A percentile compares a stretch with the other conserved stretches of the same genome.
Conservation (phyloP, 2,888 invertebrate genomes). For the Pimpla rufipes region DNA sequence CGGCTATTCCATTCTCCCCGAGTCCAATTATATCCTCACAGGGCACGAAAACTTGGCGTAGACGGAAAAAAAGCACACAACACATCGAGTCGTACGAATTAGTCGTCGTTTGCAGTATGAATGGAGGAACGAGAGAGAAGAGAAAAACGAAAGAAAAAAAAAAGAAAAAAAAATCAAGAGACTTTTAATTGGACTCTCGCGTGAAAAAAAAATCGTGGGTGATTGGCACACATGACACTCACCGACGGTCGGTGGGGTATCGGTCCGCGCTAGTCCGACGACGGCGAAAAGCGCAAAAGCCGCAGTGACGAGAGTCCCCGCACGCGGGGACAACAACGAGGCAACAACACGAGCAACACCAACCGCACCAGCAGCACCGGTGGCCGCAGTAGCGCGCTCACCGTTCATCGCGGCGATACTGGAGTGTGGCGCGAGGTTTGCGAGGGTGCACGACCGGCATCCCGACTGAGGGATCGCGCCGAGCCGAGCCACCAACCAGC, state of each 20-base stretch:
- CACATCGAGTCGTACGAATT: too few species aligned
- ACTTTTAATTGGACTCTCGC: background rate
- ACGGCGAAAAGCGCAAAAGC: slow-evolving; percentile 67
- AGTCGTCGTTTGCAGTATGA: too few species aligned
- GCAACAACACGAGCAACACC: slow-evolving; percentile 51
- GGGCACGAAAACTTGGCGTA: background rate
- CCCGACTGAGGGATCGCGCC: slow-evolving; percentile 83
- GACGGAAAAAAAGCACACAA: background rate
- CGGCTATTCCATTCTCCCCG: background rate
- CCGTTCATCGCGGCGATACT: slow-evolving; percentile 80
- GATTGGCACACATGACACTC: slow-evolving; percentile 74
- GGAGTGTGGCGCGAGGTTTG: slow-evolving; percentile 79
- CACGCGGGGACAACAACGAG: slow-evolving; percentile 43
- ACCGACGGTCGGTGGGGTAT: slow-evolving; percentile 76
- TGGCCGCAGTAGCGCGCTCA: slow-evolving; percentile 75
- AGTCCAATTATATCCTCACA: background rate
- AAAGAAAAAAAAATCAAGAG: background rate
- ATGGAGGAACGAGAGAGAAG: too few species aligned
- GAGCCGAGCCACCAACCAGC: slow-evolving; percentile 53
- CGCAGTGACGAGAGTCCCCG: slow-evolving; percentile 26
- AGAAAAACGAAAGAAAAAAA: background rate
- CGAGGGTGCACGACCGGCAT: slow-evolving; percentile 84
- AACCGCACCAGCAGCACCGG: slow-evolving; percentile 59
- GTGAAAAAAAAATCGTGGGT: background rate
- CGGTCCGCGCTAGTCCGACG: slow-evolving; percentile 74